These are phyloP conservation scores for Orbicella faveolata DNA, from an alignment of 64 coral and sea anemone genomes.

Conservation along the genomic window DNA sequence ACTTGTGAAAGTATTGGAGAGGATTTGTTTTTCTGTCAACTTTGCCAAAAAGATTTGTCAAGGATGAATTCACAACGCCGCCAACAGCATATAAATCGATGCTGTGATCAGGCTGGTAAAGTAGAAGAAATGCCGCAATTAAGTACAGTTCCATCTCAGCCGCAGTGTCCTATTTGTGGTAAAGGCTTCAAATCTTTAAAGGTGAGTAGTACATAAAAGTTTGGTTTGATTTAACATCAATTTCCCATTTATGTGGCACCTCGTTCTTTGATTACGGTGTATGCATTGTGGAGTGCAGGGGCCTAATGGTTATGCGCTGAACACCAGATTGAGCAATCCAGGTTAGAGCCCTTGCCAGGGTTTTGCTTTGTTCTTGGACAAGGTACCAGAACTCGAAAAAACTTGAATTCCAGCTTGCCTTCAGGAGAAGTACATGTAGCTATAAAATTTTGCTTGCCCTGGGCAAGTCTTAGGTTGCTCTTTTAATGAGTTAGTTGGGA, in stretches of 20 bases:
- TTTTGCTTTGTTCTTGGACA: no score
- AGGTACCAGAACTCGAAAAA: no score
- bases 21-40: conserved; percentile 79
- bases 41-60: conserved; percentile 90
- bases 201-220: conserved; percentile 10
- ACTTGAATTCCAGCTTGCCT: no score
- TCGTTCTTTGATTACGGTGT: no score
- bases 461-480: no score
- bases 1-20: conserved; percentile 3
- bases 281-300: no score
- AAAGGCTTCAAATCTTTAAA: conserved; percentile 65
- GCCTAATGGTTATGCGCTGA: no score
- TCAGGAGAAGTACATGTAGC: no score
- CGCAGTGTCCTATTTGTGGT: conserved; percentile 65
- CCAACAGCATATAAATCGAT: conserved; percentile 90
- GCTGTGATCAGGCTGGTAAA: conserved; percentile 77
- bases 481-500: no score
- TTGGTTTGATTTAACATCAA: neutral
- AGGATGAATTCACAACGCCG: conserved; percentile 89
- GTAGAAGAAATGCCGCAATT: neutral
- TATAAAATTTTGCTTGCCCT: no score
- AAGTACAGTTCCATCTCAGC: neutral
- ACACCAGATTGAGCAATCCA: neutral
- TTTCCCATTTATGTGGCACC: neutral
- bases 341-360: no score